A percentile compares a stretch with the other conserved stretches of the same genome.
These are phyloP conservation scores for Actinemys pallida DNA, from an alignment of 2,113 vertebrate genomes.

Conservation along the genomic window DNA sequence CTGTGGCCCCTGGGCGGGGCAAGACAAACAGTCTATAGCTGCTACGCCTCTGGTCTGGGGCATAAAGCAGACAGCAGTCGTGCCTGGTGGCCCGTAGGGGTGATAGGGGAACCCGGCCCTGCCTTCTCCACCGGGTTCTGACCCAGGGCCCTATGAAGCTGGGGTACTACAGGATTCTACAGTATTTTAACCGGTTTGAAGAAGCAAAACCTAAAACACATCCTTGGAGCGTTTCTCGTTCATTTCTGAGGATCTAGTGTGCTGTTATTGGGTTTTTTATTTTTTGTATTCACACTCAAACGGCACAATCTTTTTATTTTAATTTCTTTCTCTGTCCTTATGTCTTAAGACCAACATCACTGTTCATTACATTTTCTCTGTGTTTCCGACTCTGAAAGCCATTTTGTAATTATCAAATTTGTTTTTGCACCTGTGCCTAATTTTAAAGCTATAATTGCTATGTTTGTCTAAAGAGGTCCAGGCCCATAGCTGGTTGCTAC, in stretches of 20 bases:
- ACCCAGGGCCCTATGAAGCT: no score
- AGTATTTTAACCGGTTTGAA: neutral
- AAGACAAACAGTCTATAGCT: no score
- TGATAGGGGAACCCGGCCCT: no score
- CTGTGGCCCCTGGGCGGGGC: no score
- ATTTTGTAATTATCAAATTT: neutral
- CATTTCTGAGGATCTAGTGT: neutral
- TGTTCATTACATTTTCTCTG: slow-evolving; percentile 1
- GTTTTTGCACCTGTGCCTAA: neutral
- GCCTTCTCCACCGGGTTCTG: no score
- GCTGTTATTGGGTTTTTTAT: neutral
- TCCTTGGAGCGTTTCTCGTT: neutral
- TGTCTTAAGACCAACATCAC: neutral
- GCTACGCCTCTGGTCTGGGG: no score
- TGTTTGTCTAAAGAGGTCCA: neutral
- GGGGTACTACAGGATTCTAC: neutral
- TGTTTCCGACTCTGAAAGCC: neutral
- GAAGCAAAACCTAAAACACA: neutral
- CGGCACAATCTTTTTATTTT: neutral
- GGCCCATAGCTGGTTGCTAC: neutral
- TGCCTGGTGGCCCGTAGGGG: no score
- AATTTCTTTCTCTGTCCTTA: neutral
- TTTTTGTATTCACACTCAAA: neutral
- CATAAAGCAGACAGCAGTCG: no score
- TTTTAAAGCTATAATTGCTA: neutral